These are phyloP conservation scores for Pseudomyrmex dendroicus DNA, from an alignment of 1,140 invertebrate genomes.

Conservation along the genomic window DNA sequence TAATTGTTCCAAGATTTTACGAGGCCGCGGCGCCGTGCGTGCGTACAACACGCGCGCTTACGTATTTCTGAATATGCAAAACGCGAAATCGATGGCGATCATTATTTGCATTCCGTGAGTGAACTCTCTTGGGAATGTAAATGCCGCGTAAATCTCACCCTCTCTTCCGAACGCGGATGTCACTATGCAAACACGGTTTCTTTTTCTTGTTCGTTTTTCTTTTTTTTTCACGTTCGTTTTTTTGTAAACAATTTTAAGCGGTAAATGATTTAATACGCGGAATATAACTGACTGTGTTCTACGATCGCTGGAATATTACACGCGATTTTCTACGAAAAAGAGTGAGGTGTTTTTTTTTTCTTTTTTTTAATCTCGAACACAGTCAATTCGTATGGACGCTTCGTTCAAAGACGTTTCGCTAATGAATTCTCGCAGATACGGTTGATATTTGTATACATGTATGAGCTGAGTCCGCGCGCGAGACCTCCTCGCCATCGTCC, in stretches of 20 bases:
- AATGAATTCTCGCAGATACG: slow-evolving; percentile 47
- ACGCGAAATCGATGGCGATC: slow-evolving; percentile 35
- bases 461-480: neutral
- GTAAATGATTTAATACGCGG: neutral
- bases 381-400: neutral
- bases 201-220: neutral
- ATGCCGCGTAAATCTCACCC: slow-evolving; percentile 5
- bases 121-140: slow-evolving; percentile 19
- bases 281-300: neutral
- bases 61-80: slow-evolving; percentile 36
- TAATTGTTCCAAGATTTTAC: slow-evolving; percentile 45
- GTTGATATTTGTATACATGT: neutral
- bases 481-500: slow-evolving; percentile 32
- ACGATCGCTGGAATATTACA: neutral
- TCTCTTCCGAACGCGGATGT: neutral
- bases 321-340: neutral
- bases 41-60: neutral
- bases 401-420: slow-evolving; percentile 4
- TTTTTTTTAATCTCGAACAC: neutral
- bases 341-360: neutral
- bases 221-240: too few relatives aligned
- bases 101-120: slow-evolving; percentile 29
- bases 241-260: neutral
- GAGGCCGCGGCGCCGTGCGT: neutral
- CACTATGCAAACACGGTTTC: neutral